phyloP scores from a whole-genome alignment of 1,140 invertebrate species.

The Colletes gigas region DNA sequence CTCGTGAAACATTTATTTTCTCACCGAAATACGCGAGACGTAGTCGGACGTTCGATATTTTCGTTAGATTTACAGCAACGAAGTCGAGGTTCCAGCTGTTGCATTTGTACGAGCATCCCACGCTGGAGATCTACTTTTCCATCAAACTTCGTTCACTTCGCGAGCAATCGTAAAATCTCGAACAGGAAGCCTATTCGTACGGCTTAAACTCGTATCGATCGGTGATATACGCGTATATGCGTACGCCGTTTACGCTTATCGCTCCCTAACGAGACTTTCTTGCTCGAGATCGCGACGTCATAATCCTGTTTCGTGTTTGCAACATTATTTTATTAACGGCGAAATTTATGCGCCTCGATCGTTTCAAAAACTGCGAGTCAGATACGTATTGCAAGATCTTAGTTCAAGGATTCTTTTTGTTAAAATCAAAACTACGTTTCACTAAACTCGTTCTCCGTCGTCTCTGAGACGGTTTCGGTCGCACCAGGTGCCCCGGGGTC shows the following conservation, averaged over 20 bases:
- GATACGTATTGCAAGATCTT: too few relatives aligned
- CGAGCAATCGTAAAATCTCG: constrained; percentile 6
- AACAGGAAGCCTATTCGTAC: not conserved
- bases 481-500: too few relatives aligned
- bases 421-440: too few relatives aligned
- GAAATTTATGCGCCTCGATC: constrained; percentile 19
- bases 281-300: not conserved
- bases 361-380: too few relatives aligned
- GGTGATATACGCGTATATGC: not conserved
- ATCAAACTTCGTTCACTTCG: not conserved
- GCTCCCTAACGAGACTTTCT: not conserved
- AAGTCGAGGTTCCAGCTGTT: not conserved
- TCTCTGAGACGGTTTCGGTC: too few relatives aligned
- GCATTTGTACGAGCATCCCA: constrained; percentile 17
- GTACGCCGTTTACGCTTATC: constrained; percentile 3
- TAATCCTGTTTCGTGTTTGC: constrained; percentile 12
- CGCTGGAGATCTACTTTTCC: not conserved
- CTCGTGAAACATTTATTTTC: too few relatives aligned
- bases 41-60: too few relatives aligned
- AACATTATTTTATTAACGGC: constrained; percentile 8
- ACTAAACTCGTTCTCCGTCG: too few relatives aligned
- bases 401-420: too few relatives aligned
- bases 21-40: too few relatives aligned
- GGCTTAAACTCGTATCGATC: constrained; percentile 3
- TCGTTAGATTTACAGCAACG: too few relatives aligned